These are phyloP conservation scores for Hipposideros larvatus DNA, from an alignment of 2,797 vertebrate genomes.

Conservation along the genomic window DNA sequence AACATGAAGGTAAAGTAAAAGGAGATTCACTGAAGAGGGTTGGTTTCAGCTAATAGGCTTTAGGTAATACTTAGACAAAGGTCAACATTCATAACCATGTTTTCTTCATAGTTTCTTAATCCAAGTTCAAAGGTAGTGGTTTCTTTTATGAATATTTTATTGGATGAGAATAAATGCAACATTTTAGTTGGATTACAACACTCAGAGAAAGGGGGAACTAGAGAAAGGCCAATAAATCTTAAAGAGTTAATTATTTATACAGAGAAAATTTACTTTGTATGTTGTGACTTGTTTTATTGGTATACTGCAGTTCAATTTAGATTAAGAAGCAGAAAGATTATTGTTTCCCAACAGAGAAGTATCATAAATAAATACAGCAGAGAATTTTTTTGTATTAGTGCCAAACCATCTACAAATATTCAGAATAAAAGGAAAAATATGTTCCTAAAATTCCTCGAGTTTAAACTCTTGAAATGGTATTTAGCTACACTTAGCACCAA, in stretches of 20 bases:
- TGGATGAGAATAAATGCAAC: conserved; percentile 87
- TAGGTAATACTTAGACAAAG: conserved; percentile 74
- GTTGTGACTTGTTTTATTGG: conserved; percentile 86
- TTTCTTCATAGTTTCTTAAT: conserved; percentile 82
- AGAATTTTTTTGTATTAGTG: conserved; percentile 79
- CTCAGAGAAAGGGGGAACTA: conserved; percentile 83
- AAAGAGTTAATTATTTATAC: conserved; percentile 89
- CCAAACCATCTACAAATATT: conserved; percentile 76
- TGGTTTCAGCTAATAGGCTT: conserved; percentile 75
- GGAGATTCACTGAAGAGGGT: not conserved
- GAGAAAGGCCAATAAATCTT: conserved; percentile 87
- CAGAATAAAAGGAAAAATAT: conserved; percentile 59
- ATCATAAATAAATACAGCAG: conserved; percentile 86
- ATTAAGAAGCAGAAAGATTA: conserved; percentile 87
- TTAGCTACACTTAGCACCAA: conserved; percentile 20
- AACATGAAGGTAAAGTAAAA: conserved; percentile 72
- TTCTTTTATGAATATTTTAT: conserved; percentile 89
- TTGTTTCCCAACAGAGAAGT: conserved; percentile 84
- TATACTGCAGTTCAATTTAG: conserved; percentile 83
- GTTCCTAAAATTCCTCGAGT: conserved; percentile 63
- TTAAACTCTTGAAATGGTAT: conserved; percentile 48
- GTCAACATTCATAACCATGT: conserved; percentile 76
- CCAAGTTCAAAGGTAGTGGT: conserved; percentile 87
- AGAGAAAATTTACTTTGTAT: conserved; percentile 87
- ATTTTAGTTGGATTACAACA: conserved; percentile 84